Evolutionary conservation across 2,888 invertebrate species (phyloP).

Genomic region (Apamea crenata): DNA sequence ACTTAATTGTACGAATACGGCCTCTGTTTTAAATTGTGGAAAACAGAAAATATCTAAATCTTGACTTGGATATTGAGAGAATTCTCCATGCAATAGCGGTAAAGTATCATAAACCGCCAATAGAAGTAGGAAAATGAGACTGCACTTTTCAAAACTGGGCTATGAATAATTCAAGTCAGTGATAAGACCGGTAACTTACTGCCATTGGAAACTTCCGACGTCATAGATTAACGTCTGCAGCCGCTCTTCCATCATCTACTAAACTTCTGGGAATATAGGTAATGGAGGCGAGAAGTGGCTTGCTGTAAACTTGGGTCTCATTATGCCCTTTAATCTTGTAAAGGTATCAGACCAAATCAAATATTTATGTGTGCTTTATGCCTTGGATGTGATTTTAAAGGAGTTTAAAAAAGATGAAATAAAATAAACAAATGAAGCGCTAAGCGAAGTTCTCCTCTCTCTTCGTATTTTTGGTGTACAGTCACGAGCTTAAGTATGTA

Average conservation of each 20-base stretch:
- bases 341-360: background rate
- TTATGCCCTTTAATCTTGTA: background rate
- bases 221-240: constrained; percentile 36
- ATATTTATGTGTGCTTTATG: background rate
- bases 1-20: background rate
- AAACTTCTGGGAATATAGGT: constrained; percentile 24
- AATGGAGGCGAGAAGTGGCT: background rate
- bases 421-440: background rate
- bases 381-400: background rate
- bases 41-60: background rate
- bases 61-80: background rate
- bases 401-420: background rate
- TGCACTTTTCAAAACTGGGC: constrained; percentile 42
- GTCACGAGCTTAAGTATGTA: too few relatives aligned
- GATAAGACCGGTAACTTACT: constrained; percentile 53
- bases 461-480: background rate
- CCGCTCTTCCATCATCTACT: constrained; percentile 30
- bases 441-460: background rate
- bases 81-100: background rate
- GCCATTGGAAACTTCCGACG: constrained; percentile 42
- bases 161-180: constrained; percentile 61
- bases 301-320: background rate
- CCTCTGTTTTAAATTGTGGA: background rate
- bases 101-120: background rate
- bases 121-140: constrained; percentile 18